These are phyloP conservation scores for Melanaphis sacchari DNA, from an alignment of 1,140 invertebrate genomes.

Conservation along the genomic window DNA sequence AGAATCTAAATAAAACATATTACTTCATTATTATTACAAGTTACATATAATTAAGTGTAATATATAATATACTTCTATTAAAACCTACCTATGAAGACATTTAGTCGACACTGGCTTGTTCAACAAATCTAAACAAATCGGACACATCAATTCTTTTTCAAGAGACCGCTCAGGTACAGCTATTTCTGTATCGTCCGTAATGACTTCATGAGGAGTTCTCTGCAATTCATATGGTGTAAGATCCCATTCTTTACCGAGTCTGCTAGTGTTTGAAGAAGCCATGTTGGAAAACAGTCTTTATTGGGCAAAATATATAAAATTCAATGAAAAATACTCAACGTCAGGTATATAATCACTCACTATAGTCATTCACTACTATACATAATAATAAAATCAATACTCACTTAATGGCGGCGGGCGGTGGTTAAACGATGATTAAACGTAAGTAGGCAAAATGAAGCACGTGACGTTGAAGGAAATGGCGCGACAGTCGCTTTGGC, in stretches of 20 bases:
- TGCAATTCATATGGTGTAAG: neutral
- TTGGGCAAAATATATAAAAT: neutral
- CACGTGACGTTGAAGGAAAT: neutral
- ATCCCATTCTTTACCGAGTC: neutral
- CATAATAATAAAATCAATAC: neutral
- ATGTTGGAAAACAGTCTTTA: neutral
- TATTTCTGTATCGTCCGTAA: neutral
- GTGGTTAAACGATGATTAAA: neutral
- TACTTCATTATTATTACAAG: neutral
- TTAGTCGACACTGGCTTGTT: neutral
- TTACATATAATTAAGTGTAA: neutral
- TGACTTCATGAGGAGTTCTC: neutral
- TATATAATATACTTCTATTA: neutral
- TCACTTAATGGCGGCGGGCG: neutral
- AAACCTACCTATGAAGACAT: neutral
- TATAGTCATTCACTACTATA: neutral
- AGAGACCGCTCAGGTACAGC: neutral
- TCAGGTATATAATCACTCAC: neutral
- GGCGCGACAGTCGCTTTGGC: too few relatives aligned
- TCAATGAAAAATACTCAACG: neutral
- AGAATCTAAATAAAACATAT: neutral
- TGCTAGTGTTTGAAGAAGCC: neutral
- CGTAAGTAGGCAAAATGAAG: neutral
- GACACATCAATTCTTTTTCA: neutral
- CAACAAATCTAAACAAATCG: neutral